These are phyloP conservation scores for Drosophila subsilvestris DNA, from an alignment of 2,888 invertebrate species.

Conservation along the genomic window DNA sequence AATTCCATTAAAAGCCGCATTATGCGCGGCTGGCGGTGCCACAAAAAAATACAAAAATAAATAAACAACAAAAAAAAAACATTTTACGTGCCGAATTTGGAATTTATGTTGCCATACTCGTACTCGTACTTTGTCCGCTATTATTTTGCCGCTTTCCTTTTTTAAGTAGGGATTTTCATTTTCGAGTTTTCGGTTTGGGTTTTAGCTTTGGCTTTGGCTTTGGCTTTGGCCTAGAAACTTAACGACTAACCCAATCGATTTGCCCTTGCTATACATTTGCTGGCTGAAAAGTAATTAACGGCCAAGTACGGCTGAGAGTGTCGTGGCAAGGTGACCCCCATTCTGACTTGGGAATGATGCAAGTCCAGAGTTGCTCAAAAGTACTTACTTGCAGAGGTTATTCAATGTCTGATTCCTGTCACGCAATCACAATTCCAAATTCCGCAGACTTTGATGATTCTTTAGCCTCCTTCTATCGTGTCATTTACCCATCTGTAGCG, in stretches of 20 bases:
- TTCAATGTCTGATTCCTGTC: background rate
- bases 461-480: background rate
- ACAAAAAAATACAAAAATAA: conserved; percentile 7
- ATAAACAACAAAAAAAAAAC: background rate
- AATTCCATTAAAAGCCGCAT: conserved; percentile 66
- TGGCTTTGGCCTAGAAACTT: no score
- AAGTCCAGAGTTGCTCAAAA: background rate
- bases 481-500: background rate
- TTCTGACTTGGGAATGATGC: background rate
- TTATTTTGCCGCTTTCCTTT: conserved; percentile 7
- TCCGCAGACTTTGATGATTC: background rate
- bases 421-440: background rate
- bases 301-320: no score
- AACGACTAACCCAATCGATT: no score
- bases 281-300: no score
- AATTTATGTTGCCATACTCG: conserved; percentile 62
- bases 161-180: background rate
- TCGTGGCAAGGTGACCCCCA: no score
- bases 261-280: no score
- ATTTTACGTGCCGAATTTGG: conserved; percentile 23
- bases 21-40: conserved; percentile 52
- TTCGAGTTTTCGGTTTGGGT: no score
- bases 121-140: conserved; percentile 30
- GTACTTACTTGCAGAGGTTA: background rate
- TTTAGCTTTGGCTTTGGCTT: no score